Conservation (phyloP, 2,113 vertebrate genomes). For the Nannospalax galili region DNA sequence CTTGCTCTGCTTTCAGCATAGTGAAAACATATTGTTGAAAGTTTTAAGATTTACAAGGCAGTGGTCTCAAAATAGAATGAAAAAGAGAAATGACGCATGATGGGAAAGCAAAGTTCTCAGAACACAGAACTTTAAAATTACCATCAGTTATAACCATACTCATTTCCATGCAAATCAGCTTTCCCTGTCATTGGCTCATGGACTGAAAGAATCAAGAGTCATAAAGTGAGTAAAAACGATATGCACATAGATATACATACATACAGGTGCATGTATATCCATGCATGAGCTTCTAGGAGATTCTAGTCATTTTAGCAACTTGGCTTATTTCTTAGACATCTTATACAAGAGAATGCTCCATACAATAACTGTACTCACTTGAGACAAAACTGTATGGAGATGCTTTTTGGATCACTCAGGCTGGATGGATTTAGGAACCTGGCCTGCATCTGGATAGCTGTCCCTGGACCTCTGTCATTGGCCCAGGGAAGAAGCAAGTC, state of each 20-base stretch:
- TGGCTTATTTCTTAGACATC: conserved; percentile 9
- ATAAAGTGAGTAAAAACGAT: background rate
- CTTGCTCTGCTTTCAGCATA: background rate
- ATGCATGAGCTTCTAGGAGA: background rate
- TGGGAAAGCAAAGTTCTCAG: background rate
- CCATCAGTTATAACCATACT: background rate
- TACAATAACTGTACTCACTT: background rate
- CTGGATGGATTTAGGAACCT: background rate
- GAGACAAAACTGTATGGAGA: background rate
- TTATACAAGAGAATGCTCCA: background rate
- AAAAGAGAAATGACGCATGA: conserved; percentile 36
- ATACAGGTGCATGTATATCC: no score
- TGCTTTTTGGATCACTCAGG: background rate
- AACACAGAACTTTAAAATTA: background rate
- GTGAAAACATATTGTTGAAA: conserved; percentile 40
- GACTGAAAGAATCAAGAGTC: background rate
- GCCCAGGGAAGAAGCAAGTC: background rate
- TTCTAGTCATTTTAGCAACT: conserved; percentile 18
- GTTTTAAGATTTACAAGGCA: conserved; percentile 39
- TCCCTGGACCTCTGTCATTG: background rate
- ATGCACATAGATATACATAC: background rate
- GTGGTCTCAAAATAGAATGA: conserved; percentile 28
- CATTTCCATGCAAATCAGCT: background rate
- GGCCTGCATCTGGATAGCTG: background rate
- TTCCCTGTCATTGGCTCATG: background rate